phyloP scores from a whole-genome alignment of 2,113 vertebrate genomes.

The Misgurnus anguillicaudatus region DNA sequence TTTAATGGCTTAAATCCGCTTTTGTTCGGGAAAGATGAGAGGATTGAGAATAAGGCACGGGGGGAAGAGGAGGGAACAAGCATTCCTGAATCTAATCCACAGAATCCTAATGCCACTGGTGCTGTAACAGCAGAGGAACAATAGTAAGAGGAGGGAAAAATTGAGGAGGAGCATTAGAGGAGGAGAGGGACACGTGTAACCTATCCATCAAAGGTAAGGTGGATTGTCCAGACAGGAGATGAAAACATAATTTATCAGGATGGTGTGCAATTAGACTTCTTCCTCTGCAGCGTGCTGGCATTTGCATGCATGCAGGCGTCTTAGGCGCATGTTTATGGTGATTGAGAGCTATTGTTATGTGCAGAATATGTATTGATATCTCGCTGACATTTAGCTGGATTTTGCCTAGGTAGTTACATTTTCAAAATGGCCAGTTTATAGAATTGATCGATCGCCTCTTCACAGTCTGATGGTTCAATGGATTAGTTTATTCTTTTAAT shows the following conservation, averaged over 20 bases:
- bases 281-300: background rate
- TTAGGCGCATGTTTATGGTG: background rate
- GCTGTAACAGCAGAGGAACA: slow-evolving; percentile 35
- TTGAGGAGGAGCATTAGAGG: slow-evolving; percentile 29
- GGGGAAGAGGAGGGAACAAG: slow-evolving; percentile 15
- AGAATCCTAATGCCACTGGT: slow-evolving; percentile 18
- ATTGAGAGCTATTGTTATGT: slow-evolving; percentile 24
- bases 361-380: slow-evolving; percentile 26
- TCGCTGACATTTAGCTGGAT: slow-evolving; percentile 15
- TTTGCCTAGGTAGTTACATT: slow-evolving; percentile 16
- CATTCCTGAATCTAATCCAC: slow-evolving; percentile 49
- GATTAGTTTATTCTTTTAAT: background rate
- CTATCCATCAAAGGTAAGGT: slow-evolving; percentile 26
- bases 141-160: slow-evolving; percentile 23
- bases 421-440: background rate
- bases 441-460: slow-evolving; percentile 21
- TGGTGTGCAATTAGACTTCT: slow-evolving; percentile 29
- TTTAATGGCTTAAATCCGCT: slow-evolving; percentile 57
- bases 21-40: slow-evolving; percentile 47
- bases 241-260: slow-evolving; percentile 36
- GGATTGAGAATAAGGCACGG: slow-evolving; percentile 12
- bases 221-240: slow-evolving; percentile 32
- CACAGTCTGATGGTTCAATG: background rate
- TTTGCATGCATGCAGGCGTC: slow-evolving; percentile 6
- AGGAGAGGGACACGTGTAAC: slow-evolving; percentile 39